Evolutionary conservation across 92 coral and sea anemone genomes (phyloP).

Genomic region (Umimayanthus chanpuru): DNA sequence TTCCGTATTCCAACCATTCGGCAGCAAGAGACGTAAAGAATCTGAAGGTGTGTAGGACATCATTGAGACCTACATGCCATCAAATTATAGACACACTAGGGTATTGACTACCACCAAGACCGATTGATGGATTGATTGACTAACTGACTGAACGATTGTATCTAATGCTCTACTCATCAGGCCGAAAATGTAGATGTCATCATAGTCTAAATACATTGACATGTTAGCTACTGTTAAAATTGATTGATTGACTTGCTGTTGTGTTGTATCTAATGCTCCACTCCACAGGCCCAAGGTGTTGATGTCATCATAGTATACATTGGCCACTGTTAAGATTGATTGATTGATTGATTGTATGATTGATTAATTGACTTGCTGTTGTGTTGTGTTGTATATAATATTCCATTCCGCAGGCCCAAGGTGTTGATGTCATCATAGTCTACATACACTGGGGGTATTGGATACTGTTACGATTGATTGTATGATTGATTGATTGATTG

Average conservation of each 20-base stretch:
- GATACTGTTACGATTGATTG: no score
- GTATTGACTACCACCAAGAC: background rate
- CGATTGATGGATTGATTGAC: background rate
- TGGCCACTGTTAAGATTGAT: conserved; percentile 5
- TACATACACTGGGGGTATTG: no score
- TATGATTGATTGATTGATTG: no score
- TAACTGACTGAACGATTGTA: background rate
- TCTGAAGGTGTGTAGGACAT: conserved; percentile 12
- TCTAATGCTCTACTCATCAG: background rate
- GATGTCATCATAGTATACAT: conserved; percentile 59
- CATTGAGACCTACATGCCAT: background rate
- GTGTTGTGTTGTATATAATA: background rate
- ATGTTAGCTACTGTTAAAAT: background rate
- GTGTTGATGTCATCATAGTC: conserved; percentile 61
- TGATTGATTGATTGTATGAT: no score
- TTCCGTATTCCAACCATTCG: conserved; percentile 17
- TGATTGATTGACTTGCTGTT: no score
- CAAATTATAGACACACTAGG: background rate
- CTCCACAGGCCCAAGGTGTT: conserved; percentile 30
- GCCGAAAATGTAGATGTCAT: background rate
- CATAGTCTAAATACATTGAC: background rate
- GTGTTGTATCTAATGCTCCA: background rate
- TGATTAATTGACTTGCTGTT: no score
- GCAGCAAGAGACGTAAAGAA: conserved; percentile 46
- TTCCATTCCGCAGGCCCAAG: conserved; percentile 3